Base-by-base conservation (phyloP, 1,140 invertebrate species). In the Lycorma delicatula region DNA sequence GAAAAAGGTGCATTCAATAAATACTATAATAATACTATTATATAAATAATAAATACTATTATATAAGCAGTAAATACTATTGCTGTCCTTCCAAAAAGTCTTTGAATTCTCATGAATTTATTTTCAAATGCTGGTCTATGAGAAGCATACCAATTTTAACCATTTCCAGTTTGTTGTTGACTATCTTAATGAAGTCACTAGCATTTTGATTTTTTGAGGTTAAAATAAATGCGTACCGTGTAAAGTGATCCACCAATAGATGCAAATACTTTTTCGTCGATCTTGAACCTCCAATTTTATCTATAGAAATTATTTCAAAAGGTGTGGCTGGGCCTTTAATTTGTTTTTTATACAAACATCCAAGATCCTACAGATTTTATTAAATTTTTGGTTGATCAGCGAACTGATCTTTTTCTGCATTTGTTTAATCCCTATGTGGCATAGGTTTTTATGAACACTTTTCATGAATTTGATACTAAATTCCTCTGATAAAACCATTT, bases 321-420 rank as follows among this genome's bases (percentile, higher is more conserved):
- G 70, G 58, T 68, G 61, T 54, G 58, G 64, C 56, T 67, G 64
- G 70, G 55, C 68, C 70, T 56, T 71, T 61, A 54, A 67, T 71
- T 60, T 73, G 58, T 64, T 73, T 63, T 50, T 67, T 58, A 59
- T 69, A 68, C 48, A 61, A 1, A 54, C 71, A 66, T 59, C 67
- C 67, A 63, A 71, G 12, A 20, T 56, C 59, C 58, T 59, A 64
- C 70, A 71, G 27, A 64, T 26, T 53, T 29, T n/a, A 29, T 60
- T n/a, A 66, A 20, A 46, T 66, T 60, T 54, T 61, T 61, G 9
- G 62, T 55, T 63, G 49, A 64, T 64, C 13, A 63, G 29, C 44
- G 63, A 49, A 31, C 44, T 36, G 7, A 67, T 63, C 47, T 60
- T 64, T 1, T 53, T 62, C 29, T 51, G 16, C 56, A 64, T 59